Conservation (phyloP, 2,113 vertebrate genomes). For the Geococcyx californianus region DNA sequence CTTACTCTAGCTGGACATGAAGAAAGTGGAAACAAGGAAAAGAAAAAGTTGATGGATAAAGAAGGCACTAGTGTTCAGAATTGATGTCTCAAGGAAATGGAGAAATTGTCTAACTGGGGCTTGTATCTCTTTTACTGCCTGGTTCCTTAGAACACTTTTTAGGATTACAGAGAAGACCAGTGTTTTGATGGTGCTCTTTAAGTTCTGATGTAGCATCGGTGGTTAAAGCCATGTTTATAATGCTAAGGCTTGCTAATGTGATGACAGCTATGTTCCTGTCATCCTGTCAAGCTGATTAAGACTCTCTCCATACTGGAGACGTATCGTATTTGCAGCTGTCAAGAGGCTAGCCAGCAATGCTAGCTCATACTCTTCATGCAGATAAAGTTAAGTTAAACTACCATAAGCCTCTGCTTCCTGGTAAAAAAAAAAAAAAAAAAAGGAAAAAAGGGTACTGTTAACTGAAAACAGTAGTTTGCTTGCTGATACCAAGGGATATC, state of each 20-base stretch:
- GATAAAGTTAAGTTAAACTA: not conserved
- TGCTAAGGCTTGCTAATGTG: not conserved
- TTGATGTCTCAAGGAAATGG: not conserved
- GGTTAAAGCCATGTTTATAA: not conserved
- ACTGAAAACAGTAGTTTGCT: not conserved
- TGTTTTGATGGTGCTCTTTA: not conserved
- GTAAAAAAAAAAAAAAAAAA: not conserved
- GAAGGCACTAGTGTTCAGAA: not conserved
- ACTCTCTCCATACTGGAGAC: not conserved
- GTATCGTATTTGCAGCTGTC: not conserved
- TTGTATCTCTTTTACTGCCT: not conserved
- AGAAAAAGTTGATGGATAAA: not conserved
- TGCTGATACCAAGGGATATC: not conserved
- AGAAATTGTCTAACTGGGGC: not conserved
- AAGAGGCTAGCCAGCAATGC: not conserved
- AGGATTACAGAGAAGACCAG: not conserved
- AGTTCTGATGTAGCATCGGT: not conserved
- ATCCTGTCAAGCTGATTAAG: conserved; percentile 22
- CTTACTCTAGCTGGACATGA: not conserved
- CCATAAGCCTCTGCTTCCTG: not conserved
- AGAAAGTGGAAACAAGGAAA: not conserved
- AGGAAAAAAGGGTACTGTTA: not conserved
- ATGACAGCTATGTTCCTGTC: not conserved
- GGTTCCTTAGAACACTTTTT: not conserved
- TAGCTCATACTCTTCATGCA: not conserved